A percentile compares a stretch with the other conserved stretches of the same genome.
phyloP scores from a whole-genome alignment of 2,113 vertebrate species.

The Abramis brama region DNA sequence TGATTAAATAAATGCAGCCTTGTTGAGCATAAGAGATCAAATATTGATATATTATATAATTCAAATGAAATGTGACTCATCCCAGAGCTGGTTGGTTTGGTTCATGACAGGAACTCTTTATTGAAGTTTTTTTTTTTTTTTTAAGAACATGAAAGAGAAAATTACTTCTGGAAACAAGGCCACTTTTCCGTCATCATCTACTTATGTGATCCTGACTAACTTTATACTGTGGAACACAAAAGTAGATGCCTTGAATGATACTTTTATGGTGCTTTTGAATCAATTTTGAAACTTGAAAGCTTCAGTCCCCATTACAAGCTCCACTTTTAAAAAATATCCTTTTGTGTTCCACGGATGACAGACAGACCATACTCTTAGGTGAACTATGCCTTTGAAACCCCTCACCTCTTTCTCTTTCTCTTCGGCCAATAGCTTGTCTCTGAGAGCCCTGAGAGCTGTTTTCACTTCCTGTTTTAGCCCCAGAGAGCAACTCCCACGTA shows the following conservation, averaged over 20 bases:
- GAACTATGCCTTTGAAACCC: neutral
- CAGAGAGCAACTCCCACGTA: constrained; percentile 53
- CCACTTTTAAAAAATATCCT: neutral
- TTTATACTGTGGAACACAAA: constrained; percentile 13
- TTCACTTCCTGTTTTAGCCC: constrained; percentile 75
- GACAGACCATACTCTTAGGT: neutral
- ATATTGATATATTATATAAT: neutral
- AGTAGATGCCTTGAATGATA: neutral
- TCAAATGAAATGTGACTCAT: neutral
- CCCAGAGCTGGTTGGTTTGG: neutral
- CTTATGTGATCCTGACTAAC: neutral
- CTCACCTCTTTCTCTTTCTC: constrained; percentile 65
- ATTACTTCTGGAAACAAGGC: neutral
- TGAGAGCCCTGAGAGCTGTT: constrained; percentile 64
- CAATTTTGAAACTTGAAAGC: neutral
- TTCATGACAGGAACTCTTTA: neutral
- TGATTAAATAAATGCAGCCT: neutral
- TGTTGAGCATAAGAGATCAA: neutral
- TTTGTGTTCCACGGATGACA: neutral
- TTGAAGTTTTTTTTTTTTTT: neutral
- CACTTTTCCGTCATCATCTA: neutral
- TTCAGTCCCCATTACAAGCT: neutral
- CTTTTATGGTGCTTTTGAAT: neutral
- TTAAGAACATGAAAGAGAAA: neutral
- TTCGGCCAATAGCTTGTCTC: constrained; percentile 71